A percentile compares a stretch with the other conserved stretches of the same genome.
Evolutionary conservation across 2,113 vertebrate genomes (phyloP).

Genomic region (Dasypus novemcinctus): DNA sequence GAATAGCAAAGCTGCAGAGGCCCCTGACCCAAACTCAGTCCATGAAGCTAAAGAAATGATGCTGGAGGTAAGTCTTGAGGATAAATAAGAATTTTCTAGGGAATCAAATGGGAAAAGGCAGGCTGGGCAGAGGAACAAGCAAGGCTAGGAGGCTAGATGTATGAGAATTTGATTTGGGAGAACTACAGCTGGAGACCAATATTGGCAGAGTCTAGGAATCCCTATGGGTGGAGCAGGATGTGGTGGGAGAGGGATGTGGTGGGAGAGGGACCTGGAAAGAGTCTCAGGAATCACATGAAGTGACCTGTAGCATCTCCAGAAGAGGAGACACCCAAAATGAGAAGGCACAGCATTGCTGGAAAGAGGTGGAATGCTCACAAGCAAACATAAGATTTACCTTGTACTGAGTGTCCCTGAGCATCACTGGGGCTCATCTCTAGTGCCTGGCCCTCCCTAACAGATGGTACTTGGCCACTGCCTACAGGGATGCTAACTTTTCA

Average conservation of each 20-base stretch:
- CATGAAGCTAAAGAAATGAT: background rate
- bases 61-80: background rate
- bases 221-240: background rate
- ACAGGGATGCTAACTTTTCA: background rate
- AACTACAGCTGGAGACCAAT: background rate
- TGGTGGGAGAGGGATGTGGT: rapidly evolving
- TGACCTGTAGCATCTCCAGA: too few species aligned
- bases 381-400: too few species aligned
- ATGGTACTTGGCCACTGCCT: background rate
- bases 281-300: background rate
- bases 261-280: background rate
- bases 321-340: background rate
- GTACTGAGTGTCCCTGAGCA: too few species aligned
- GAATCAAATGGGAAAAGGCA: background rate
- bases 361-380: background rate
- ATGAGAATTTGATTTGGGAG: background rate
- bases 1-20: background rate
- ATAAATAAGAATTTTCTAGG: too few species aligned
- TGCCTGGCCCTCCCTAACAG: background rate
- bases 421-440: background rate
- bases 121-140: background rate
- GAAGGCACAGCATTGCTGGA: too few species aligned
- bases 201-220: background rate
- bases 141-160: background rate
- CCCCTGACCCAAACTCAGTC: background rate